A percentile compares a stretch with the other conserved stretches of the same genome.
These are phyloP conservation scores for Temnopleurus reevesii DNA, from an alignment of 53 echinoderm and acorn worm species.

Conservation along the genomic window DNA sequence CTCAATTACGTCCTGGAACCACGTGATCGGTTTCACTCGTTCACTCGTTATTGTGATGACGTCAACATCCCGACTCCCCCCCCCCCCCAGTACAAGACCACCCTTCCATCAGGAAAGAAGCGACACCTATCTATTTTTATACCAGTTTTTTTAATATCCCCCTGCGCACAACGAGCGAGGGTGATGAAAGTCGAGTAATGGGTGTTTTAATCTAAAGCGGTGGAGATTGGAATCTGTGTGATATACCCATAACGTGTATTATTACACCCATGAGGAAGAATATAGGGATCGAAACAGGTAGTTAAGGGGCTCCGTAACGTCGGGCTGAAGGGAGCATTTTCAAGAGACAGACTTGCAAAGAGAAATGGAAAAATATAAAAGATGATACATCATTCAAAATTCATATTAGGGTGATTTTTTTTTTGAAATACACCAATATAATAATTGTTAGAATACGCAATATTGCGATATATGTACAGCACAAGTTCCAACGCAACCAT, in stretches of 20 bases:
- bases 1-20: not conserved
- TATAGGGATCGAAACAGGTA: not conserved
- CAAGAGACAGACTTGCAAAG: not conserved
- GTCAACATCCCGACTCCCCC: not conserved
- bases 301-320: not conserved
- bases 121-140: constrained; percentile 3
- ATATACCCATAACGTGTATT: not conserved
- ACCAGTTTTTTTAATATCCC: constrained; percentile 12
- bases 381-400: not conserved
- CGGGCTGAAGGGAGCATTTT: not conserved
- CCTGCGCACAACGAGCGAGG: not conserved
- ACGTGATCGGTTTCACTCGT: too few species aligned
- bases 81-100: not conserved
- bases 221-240: not conserved
- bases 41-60: not conserved
- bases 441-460: too few species aligned
- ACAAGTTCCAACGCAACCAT: too few species aligned
- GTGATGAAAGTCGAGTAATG: not conserved
- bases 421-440: not conserved
- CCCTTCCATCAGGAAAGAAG: not conserved
- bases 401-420: not conserved
- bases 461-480: too few species aligned
- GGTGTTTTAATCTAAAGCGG: constrained; percentile 13
- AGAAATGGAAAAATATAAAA: too few species aligned
- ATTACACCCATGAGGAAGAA: not conserved